phyloP scores from a whole-genome alignment of 2,888 invertebrate genomes.

The Ormyrus rosae region DNA sequence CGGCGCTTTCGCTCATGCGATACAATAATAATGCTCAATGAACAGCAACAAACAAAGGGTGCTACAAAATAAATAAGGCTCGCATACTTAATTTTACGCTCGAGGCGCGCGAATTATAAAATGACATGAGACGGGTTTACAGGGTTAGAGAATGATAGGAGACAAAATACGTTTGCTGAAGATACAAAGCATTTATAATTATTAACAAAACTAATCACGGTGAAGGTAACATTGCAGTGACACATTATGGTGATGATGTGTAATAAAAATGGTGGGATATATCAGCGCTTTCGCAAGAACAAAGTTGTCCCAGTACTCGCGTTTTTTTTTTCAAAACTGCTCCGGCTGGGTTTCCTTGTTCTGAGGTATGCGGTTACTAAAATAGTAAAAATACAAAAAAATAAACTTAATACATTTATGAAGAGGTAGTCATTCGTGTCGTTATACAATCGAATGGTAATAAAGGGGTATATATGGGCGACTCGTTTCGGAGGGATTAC shows the following conservation, averaged over 20 bases:
- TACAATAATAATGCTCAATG: slow-evolving; percentile 47
- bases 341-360: slow-evolving; percentile 64
- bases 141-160: slow-evolving; percentile 58
- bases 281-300: slow-evolving; percentile 51
- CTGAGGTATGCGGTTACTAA: slow-evolving; percentile 75
- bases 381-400: slow-evolving; percentile 74
- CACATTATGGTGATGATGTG: slow-evolving; percentile 49
- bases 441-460: slow-evolving; percentile 54
- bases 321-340: slow-evolving; percentile 30
- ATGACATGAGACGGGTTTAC: slow-evolving; percentile 56
- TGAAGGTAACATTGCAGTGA: slow-evolving; percentile 57
- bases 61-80: slow-evolving; percentile 58
- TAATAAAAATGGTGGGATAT: slow-evolving; percentile 55
- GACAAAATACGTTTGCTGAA: slow-evolving; percentile 31
- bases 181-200: slow-evolving; percentile 47
- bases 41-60: slow-evolving; percentile 63
- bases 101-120: slow-evolving; percentile 39
- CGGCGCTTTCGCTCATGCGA: slow-evolving; percentile 34
- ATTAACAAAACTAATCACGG: slow-evolving; percentile 54
- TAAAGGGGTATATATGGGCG: slow-evolving; percentile 27
- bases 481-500: slow-evolving; percentile 47
- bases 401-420: slow-evolving; percentile 71
- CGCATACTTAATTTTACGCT: slow-evolving; percentile 25
- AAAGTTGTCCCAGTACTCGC: slow-evolving; percentile 21
- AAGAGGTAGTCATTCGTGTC: slow-evolving; percentile 71